Evolutionary conservation across 1,140 invertebrate genomes (phyloP).

Genomic region (Apis cerana): DNA sequence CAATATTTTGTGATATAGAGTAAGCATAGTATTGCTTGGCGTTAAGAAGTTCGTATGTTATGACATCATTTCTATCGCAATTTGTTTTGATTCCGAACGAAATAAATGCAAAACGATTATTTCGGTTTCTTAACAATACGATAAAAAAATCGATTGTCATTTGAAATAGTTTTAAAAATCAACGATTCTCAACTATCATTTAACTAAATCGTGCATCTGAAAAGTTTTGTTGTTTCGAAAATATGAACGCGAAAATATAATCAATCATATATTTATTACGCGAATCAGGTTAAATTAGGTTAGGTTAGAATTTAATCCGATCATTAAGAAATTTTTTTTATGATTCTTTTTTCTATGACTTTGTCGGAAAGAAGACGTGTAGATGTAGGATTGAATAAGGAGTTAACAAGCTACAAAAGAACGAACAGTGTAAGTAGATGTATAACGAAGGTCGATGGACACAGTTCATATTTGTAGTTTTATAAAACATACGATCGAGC

Average conservation of each 20-base stretch:
- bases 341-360: no score
- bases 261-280: no score
- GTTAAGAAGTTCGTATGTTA: background rate
- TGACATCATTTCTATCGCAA: background rate
- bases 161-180: background rate
- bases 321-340: no score
- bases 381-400: background rate
- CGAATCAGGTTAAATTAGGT: no score
- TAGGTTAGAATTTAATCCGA: no score
- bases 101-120: background rate
- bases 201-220: no score
- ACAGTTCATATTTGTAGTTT: conserved; percentile 18
- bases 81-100: background rate
- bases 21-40: background rate
- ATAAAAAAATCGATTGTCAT: conserved; percentile 5
- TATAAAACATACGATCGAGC: conserved; percentile 2
- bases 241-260: no score
- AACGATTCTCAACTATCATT: no score
- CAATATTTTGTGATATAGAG: background rate
- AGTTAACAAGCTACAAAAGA: background rate
- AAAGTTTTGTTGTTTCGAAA: no score
- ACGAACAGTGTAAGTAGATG: background rate
- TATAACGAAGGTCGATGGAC: background rate
- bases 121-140: background rate
- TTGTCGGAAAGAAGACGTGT: background rate